Conservation (phyloP, 2,113 vertebrate species). For the Hippocampus zosterae region DNA sequence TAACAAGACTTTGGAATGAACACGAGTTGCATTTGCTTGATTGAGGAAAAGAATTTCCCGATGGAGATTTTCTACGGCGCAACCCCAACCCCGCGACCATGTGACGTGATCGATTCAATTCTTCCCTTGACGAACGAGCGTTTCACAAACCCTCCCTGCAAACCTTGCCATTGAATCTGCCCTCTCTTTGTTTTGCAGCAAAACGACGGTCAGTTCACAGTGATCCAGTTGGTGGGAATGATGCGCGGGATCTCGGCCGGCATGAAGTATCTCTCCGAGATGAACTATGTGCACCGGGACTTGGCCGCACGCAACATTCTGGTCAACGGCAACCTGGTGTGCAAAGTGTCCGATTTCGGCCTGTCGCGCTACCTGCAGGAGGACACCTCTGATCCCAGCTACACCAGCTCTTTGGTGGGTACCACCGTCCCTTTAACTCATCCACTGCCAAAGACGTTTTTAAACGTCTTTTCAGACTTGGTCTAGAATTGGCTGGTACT, state of each 20-base stretch:
- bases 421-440: not conserved
- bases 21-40: not conserved
- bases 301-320: conserved; percentile 96
- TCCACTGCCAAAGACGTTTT: too few species aligned
- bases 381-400: conserved; percentile 94
- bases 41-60: not conserved
- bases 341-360: conserved; percentile 97
- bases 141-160: too few species aligned
- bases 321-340: conserved; percentile 97
- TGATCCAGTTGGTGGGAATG: conserved; percentile 98
- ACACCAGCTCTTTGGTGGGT: conserved; percentile 95
- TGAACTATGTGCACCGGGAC: conserved; percentile 97
- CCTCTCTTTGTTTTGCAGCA: conserved; percentile 73
- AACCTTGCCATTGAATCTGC: too few species aligned
- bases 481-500: too few species aligned
- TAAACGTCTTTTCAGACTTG: too few species aligned
- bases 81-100: too few species aligned
- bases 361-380: conserved; percentile 96
- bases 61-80: too few species aligned
- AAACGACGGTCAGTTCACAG: conserved; percentile 97
- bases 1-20: conserved; percentile 25
- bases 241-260: conserved; percentile 92
- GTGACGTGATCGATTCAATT: too few species aligned
- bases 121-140: too few species aligned
- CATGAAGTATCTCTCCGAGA: conserved; percentile 97